phyloP scores from a whole-genome alignment of 2,888 invertebrate genomes.

The Eupithecia pulchellata region DNA sequence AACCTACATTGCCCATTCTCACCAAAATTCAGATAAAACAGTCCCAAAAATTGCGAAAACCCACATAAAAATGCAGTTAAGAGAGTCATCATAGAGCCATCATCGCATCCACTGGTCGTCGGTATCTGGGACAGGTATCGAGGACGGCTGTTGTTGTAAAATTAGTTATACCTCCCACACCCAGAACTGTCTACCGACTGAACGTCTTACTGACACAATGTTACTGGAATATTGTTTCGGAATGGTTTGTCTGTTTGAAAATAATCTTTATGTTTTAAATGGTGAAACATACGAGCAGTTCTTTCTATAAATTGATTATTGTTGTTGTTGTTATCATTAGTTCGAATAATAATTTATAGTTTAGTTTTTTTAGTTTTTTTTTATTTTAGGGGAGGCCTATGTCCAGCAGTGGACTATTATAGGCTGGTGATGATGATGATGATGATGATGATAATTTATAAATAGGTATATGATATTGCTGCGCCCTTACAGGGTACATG shows the following conservation, averaged over 20 bases:
- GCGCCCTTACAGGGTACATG: no score
- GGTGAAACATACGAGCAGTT: no score
- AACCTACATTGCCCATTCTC: neutral
- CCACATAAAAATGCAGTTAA: conserved; percentile 21
- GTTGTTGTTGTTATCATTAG: no score
- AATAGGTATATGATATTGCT: no score
- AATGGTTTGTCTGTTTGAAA: conserved; percentile 3
- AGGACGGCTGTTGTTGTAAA: conserved; percentile 41
- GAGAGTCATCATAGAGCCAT: conserved; percentile 1
- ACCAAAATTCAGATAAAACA: neutral
- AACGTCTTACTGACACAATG: conserved; percentile 20
- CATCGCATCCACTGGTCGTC: conserved; percentile 24
- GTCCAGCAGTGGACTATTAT: no score
- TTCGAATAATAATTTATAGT: neutral
- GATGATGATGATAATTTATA: no score
- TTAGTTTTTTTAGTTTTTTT: no score
- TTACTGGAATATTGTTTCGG: conserved; percentile 8
- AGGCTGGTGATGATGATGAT: no score
- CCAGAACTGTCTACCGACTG: conserved; percentile 33
- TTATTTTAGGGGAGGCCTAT: no score
- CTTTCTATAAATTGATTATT: no score
- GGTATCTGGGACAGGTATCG: conserved; percentile 45
- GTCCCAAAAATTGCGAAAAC: conserved; percentile 15
- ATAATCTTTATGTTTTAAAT: neutral
- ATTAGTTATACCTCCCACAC: conserved; percentile 35